Base-by-base conservation (phyloP, 2,113 vertebrate genomes). In the Rhabdomys dilectus region DNA sequence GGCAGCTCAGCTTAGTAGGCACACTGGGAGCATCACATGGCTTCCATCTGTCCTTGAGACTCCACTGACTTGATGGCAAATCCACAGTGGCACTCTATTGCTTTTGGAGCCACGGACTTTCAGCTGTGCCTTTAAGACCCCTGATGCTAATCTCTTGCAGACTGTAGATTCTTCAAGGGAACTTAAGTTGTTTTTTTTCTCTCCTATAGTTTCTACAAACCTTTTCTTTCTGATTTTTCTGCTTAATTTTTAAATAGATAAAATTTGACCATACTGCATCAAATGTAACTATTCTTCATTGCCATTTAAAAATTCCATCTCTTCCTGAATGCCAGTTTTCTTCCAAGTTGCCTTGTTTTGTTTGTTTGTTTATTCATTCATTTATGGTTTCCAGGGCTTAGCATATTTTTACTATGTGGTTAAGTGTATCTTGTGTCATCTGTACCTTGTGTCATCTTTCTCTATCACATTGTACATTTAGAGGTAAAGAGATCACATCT, bases 161-260 rank as follows among this genome's bases (percentile, higher is more conserved):
- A 58, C 19, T 45, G 5, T 39, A 70, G 88, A 82, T 29, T 64
- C 15, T 56, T 58, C 58, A 66, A 58, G 53, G 60, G 70, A 85
- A 86, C n/a, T 77, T 45, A 89, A 53, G 17, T 64, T 51, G 8
- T 39, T 39, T 7, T 7, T 19, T 4, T 4, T 86, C 58, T 12
- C 12, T 95, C 56, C 13, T 29, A 80, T 13, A 75, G 19, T 42
- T 86, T 39, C 34, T 72, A 39, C 0, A 13, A 85, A 36, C 6
- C 31, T 82, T 88, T 88, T 36, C 73, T 89, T 91, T 81, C 29
- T 66, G 73, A 81, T 39, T 88, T 92, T 80, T 78, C 53, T 89
- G 60, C 78, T 89, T 31, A 80, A 9, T 73, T 89, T 80, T 29
- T 56, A 78, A 73, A 73, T n/a, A 29, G 45, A 73, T 76, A 62